Base-by-base conservation (phyloP, 2,113 vertebrate genomes). In the Lanius ludovicianus region DNA sequence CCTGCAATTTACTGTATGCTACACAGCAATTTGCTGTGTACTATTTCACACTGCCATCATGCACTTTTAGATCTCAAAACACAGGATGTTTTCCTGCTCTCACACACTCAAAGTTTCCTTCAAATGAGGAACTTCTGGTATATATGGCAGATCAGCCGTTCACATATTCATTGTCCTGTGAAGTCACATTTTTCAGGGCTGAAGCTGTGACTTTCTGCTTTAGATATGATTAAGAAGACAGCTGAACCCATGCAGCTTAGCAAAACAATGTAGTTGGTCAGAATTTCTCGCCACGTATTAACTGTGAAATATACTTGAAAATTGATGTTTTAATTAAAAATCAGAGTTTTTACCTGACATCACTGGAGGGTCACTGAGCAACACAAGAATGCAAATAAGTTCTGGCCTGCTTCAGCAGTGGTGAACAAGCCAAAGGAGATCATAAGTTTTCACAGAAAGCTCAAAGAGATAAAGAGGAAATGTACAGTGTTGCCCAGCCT, bases 251-350 rank as follows among this genome's bases (percentile, higher is more conserved):
- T 12, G 17, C 5, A 6, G 31, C 35, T 87, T 85, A 84, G 82
- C 59, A 83, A 84, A 97, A 92, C 81, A 97, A 93, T 68, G 86
- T 89, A 92, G 80, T 69, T 73, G 74, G 73, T 95, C 94, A 87
- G 91, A 87, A 91, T 84, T 97, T 95, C 71, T 94, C 35, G 8
- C 89, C 63, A 20, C 18, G 14, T 77, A 47, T 95, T 96, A 97
- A 96, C 92, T 94, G 76, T 91, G 90, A 97, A 97, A 94, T 92
- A 42, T 78, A 91, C 94, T 98, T 92, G 94, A 97, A 98, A 97
- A 96, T 80, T 90, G 85, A 97, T 33, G 85, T 95, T 93, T 96
- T 83, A 96, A 94, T 94, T 96, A 96, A 96, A 87, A 93, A 91
- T 93, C 73, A 71, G 57, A 63, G 69, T 79, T 93, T 65, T 87